These are phyloP conservation scores for Hyles lineata DNA, from an alignment of 2,888 invertebrate genomes.

Conservation along the genomic window DNA sequence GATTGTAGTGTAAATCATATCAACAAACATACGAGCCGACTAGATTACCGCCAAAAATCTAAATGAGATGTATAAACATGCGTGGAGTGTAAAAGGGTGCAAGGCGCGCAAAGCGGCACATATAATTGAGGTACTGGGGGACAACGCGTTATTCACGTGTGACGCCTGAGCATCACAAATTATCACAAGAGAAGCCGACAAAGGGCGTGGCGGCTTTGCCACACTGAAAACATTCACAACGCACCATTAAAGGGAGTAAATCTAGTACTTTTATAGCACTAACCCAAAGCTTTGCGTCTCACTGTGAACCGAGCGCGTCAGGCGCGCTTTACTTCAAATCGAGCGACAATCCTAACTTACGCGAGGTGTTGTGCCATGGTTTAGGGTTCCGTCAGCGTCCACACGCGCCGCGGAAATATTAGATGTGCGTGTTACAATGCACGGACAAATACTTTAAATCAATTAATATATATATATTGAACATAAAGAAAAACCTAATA, in stretches of 20 bases:
- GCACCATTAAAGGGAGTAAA: slow-evolving; percentile 57
- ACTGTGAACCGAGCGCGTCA: slow-evolving; percentile 28
- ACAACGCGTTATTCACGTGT: slow-evolving; percentile 26
- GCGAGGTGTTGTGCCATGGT: slow-evolving; percentile 34
- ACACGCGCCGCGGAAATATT: not conserved
- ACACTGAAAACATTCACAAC: slow-evolving; percentile 64
- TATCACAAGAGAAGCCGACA: slow-evolving; percentile 34
- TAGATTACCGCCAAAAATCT: not conserved
- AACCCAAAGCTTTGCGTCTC: slow-evolving; percentile 65
- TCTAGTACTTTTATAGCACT: slow-evolving; percentile 55
- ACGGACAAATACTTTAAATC: not conserved
- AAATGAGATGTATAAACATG: not conserved
- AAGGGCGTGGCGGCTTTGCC: slow-evolving; percentile 44
- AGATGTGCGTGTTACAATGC: not conserved
- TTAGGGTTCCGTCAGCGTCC: slow-evolving; percentile 42
- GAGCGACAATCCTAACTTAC: slow-evolving; percentile 44
- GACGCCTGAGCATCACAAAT: slow-evolving; percentile 30
- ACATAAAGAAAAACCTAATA: no score
- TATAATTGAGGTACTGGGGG: slow-evolving; percentile 27
- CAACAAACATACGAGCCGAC: not conserved
- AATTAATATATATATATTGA: not conserved
- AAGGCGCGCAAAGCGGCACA: slow-evolving; percentile 5
- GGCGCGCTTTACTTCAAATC: slow-evolving; percentile 28
- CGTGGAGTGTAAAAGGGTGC: not conserved
- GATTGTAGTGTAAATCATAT: no score